phyloP scores from a whole-genome alignment of 2,113 vertebrate species.

The Agapornis roseicollis region DNA sequence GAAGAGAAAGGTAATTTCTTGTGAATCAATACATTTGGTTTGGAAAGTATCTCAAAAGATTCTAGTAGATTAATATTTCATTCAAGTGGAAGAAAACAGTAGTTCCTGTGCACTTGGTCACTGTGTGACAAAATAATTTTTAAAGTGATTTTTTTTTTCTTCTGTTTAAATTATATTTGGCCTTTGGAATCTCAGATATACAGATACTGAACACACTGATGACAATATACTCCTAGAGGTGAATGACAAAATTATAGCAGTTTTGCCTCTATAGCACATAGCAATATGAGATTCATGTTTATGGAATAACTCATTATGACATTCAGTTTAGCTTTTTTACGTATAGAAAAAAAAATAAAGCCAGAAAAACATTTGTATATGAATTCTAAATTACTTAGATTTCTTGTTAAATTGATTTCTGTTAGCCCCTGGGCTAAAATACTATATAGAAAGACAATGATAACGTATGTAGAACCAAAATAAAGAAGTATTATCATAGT shows the following conservation, averaged over 20 bases:
- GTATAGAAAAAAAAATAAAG: not conserved
- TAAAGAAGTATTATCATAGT: not conserved
- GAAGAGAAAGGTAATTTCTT: not conserved
- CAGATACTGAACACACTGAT: not conserved
- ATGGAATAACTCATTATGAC: not conserved
- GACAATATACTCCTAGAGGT: not conserved
- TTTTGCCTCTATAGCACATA: not conserved
- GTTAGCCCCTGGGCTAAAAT: not conserved
- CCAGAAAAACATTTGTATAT: not conserved
- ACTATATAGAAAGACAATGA: not conserved
- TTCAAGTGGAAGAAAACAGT: not conserved
- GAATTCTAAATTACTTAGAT: not conserved
- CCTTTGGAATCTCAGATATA: not conserved
- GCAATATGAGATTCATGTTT: not conserved
- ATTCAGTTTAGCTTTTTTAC: not conserved
- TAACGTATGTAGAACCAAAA: not conserved
- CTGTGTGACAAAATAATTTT: not conserved
- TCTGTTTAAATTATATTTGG: not conserved
- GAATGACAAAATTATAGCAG: not conserved
- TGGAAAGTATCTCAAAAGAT: conserved; percentile 15
- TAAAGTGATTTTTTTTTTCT: not conserved
- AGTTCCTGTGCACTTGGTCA: not conserved
- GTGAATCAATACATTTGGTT: conserved; percentile 10
- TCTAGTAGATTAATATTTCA: not conserved
- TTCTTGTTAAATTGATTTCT: not conserved